These are phyloP conservation scores for Sphaerodactylus townsendi DNA, from an alignment of 2,113 vertebrate species.

Conservation along the genomic window DNA sequence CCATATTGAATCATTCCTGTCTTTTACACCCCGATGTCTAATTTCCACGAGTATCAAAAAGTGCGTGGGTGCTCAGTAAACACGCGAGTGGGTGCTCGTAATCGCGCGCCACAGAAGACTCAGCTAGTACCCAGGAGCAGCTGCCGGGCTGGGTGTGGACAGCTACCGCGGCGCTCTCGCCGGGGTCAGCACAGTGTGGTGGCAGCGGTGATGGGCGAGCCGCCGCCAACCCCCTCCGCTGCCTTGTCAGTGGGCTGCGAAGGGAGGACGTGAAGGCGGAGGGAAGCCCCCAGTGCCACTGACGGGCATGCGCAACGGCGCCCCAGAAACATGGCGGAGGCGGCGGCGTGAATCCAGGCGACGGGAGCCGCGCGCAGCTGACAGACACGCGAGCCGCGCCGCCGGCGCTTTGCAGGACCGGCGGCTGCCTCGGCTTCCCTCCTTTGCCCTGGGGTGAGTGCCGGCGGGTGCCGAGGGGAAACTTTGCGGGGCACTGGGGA, in stretches of 20 bases:
- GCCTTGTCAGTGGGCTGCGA: not conserved
- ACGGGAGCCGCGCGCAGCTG: constrained; percentile 30
- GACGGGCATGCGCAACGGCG: constrained; percentile 70
- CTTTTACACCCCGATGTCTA: not conserved
- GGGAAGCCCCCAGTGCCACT: constrained; percentile 53
- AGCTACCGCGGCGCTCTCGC: constrained; percentile 7
- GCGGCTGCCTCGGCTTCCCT: no score
- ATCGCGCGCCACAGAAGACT: not conserved
- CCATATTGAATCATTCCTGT: no score
- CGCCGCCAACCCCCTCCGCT: not conserved
- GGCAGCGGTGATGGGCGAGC: constrained; percentile 15
- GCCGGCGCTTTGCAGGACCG: not conserved
- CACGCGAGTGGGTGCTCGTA: not conserved
- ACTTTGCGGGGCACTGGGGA: no score
- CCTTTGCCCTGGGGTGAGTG: no score
- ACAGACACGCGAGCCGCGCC: constrained; percentile 31
- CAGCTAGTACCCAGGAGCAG: not conserved
- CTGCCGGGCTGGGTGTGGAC: not conserved
- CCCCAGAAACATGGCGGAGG: constrained; percentile 74
- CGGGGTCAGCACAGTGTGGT: constrained; percentile 34
- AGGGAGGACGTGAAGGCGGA: not conserved
- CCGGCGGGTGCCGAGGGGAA: no score
- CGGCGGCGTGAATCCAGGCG: constrained; percentile 43
- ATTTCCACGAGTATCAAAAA: not conserved
- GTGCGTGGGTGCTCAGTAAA: not conserved